A percentile compares a stretch with the other conserved stretches of the same genome.
Conservation (phyloP, 1,140 invertebrate genomes). For the Dinoponera quadriceps region DNA sequence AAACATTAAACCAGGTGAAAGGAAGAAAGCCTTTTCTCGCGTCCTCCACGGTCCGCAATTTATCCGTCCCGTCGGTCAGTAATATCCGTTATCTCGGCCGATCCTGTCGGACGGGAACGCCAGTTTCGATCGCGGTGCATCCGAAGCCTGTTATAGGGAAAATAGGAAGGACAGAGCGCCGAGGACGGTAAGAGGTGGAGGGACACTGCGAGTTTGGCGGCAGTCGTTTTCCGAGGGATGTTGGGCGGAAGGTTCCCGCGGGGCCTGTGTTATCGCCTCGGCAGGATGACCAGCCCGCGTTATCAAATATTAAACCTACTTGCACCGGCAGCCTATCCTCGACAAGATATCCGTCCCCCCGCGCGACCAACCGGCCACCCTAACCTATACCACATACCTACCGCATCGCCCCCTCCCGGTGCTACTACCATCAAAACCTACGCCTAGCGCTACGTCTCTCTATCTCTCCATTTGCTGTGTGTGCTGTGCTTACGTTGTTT, state of each 20-base stretch:
- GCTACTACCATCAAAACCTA: constrained; percentile 75
- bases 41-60: too few relatives aligned
- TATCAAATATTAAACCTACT: constrained; percentile 86
- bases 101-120: too few relatives aligned
- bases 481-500: constrained; percentile 50
- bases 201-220: constrained; percentile 66
- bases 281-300: constrained; percentile 85
- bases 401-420: constrained; percentile 59
- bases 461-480: constrained; percentile 59
- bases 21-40: too few relatives aligned
- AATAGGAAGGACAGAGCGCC: constrained; percentile 23
- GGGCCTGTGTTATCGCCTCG: constrained; percentile 86
- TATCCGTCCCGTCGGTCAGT: too few relatives aligned
- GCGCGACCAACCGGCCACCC: constrained; percentile 53
- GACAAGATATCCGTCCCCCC: constrained; percentile 72
- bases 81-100: too few relatives aligned
- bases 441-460: constrained; percentile 70
- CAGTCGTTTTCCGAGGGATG: constrained; percentile 82
- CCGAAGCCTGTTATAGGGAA: not conserved
- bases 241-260: constrained; percentile 84
- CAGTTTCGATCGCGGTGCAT: too few relatives aligned
- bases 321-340: constrained; percentile 80
- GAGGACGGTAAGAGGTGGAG: constrained; percentile 46
- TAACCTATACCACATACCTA: constrained; percentile 48
- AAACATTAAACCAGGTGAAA: too few relatives aligned